Evolutionary conservation across 2,113 vertebrate genomes (phyloP).

Genomic region (Stomatorhinus ivindoensis): DNA sequence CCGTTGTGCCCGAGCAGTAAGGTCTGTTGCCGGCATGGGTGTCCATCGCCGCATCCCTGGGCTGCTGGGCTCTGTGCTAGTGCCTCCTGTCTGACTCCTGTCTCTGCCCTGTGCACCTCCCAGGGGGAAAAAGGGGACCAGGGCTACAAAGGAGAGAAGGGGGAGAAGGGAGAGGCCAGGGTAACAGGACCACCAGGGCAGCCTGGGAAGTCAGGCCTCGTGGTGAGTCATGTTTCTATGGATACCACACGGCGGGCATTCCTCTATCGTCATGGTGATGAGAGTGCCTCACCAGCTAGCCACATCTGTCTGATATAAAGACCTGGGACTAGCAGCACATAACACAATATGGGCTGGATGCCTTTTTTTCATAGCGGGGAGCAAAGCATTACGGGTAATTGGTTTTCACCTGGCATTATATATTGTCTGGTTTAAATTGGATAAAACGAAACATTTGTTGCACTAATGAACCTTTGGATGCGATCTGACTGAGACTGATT

Average conservation of each 20-base stretch:
- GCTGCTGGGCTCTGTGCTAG: background rate
- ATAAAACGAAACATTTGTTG: slow-evolving; percentile 21
- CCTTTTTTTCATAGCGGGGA: background rate
- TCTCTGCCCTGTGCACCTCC: slow-evolving; percentile 1
- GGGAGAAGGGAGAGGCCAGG: slow-evolving; percentile 70
- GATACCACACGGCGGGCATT: background rate
- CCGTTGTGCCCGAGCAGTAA: background rate
- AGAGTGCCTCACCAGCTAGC: background rate
- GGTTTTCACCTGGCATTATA: background rate
- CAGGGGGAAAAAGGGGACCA: slow-evolving; percentile 61
- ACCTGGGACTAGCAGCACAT: background rate
- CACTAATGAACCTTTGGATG: slow-evolving; percentile 16
- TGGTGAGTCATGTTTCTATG: slow-evolving; percentile 58
- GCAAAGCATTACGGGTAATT: background rate
- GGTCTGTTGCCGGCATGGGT: background rate
- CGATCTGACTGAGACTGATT: slow-evolving; percentile 12
- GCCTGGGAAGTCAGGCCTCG: slow-evolving; percentile 68
- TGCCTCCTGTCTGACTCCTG: background rate
- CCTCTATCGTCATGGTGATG: background rate
- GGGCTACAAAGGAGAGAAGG: slow-evolving; percentile 63
- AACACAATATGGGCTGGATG: background rate
- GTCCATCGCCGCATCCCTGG: background rate
- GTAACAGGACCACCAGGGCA: slow-evolving; percentile 61
- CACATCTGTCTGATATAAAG: background rate
- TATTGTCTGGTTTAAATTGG: slow-evolving; percentile 17